Evolutionary conservation across 2,113 vertebrate genomes (phyloP).

Genomic region (Larimichthys polyactis): DNA sequence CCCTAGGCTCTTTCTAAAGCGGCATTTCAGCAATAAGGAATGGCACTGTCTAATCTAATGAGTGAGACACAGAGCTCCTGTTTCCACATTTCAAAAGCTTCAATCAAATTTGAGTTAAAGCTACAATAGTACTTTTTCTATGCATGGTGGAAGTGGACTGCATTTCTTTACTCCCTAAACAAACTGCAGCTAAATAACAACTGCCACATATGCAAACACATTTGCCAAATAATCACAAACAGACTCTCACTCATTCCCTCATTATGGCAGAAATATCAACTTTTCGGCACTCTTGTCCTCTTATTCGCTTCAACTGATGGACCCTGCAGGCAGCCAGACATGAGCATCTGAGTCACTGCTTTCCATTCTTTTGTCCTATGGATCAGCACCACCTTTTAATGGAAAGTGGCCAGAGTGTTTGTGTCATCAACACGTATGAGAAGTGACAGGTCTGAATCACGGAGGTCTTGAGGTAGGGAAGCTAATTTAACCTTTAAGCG

Average conservation of each 20-base stretch:
- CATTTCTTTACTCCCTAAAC: neutral
- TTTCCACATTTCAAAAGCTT: neutral
- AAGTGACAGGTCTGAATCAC: conserved; percentile 38
- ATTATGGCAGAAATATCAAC: neutral
- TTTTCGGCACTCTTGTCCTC: neutral
- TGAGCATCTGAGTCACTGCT: conserved; percentile 39
- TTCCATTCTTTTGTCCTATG: conserved; percentile 35
- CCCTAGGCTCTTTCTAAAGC: conserved; percentile 2
- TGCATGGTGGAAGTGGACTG: neutral
- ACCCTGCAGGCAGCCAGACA: conserved; percentile 4
- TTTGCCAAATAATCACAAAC: neutral
- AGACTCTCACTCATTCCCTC: neutral
- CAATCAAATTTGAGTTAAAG: neutral
- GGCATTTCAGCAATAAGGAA: neutral
- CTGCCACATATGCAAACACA: conserved; percentile 1
- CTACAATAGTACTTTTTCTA: neutral
- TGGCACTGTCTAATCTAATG: neutral
- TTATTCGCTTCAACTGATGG: conserved; percentile 3
- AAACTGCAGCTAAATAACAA: conserved; percentile 11
- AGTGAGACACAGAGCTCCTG: neutral
- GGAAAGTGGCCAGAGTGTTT: conserved; percentile 31
- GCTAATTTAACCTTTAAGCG: conserved; percentile 25
- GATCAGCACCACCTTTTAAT: conserved; percentile 34
- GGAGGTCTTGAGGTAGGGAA: conserved; percentile 14
- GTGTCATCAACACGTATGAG: neutral